Percentiles rank a stretch among this genome's conserved stretches.
phyloP scores from a whole-genome alignment of 2,888 invertebrate species.

The Oscheius onirici region DNA sequence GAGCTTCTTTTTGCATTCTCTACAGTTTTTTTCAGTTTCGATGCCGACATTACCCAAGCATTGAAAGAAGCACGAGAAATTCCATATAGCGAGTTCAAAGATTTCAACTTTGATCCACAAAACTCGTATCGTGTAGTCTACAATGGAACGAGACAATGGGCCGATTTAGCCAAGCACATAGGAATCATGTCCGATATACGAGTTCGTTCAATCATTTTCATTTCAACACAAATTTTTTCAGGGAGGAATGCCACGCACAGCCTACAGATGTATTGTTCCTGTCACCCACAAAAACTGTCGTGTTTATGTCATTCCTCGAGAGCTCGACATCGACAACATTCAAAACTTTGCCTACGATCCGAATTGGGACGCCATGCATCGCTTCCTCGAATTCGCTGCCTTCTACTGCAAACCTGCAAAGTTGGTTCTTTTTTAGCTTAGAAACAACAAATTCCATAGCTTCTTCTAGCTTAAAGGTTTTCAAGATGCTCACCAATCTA shows the following conservation, averaged over 20 bases:
- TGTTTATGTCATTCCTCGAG: slow-evolving; percentile 77
- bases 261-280: slow-evolving; percentile 91
- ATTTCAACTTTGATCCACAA: slow-evolving; percentile 14
- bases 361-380: slow-evolving; percentile 63
- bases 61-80: slow-evolving; percentile 16
- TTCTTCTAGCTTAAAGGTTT: too few relatives aligned
- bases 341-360: slow-evolving; percentile 48
- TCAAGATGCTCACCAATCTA: too few relatives aligned
- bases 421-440: slow-evolving; percentile 46
- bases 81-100: slow-evolving; percentile 7
- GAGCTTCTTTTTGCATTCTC: background rate
- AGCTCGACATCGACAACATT: slow-evolving; percentile 35
- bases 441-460: too few relatives aligned
- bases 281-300: slow-evolving; percentile 85
- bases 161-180: slow-evolving; percentile 59
- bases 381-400: slow-evolving; percentile 65
- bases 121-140: slow-evolving; percentile 47
- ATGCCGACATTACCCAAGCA: background rate
- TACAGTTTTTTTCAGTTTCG: background rate
- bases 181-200: slow-evolving; percentile 67
- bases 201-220: slow-evolving; percentile 32
- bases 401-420: slow-evolving; percentile 63
- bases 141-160: slow-evolving; percentile 62
- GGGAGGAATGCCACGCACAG: slow-evolving; percentile 96
- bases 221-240: slow-evolving; percentile 72